Evolutionary conservation across 2,888 invertebrate species (phyloP).

Genomic region (Luperina testacea): DNA sequence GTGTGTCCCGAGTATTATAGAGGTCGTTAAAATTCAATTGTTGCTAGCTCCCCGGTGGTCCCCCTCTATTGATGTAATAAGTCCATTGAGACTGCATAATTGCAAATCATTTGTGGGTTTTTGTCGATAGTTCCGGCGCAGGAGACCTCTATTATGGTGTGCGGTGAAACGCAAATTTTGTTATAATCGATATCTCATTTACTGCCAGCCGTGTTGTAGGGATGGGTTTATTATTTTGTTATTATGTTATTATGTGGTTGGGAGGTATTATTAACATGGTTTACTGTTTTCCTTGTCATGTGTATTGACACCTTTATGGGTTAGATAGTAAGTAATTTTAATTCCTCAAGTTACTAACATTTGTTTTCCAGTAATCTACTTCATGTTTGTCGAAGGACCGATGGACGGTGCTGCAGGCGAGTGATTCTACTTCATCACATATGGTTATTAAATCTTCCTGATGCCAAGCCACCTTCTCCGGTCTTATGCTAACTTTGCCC

Average conservation of each 20-base stretch:
- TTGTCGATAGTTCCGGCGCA: slow-evolving; percentile 72
- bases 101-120: slow-evolving; percentile 89
- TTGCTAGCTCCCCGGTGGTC: slow-evolving; percentile 81
- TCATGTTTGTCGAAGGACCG: not conserved
- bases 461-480: not conserved
- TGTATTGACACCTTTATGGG: not conserved
- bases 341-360: not conserved
- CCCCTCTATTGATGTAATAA: slow-evolving; percentile 86
- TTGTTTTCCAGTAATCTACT: not conserved
- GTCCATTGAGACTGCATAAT: slow-evolving; percentile 89
- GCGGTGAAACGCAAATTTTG: slow-evolving; percentile 72
- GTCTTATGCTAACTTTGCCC: not conserved
- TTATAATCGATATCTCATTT: slow-evolving; percentile 66
- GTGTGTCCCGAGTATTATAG: slow-evolving; percentile 81
- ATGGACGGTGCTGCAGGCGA: not conserved
- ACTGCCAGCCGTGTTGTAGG: slow-evolving; percentile 20
- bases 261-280: not conserved
- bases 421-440: not conserved
- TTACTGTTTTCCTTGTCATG: not conserved
- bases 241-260: slow-evolving; percentile 16
- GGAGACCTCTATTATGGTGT: slow-evolving; percentile 65
- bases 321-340: not conserved
- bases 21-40: slow-evolving; percentile 90
- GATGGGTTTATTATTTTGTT: slow-evolving; percentile 55
- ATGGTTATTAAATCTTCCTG: not conserved